Percentiles rank a stretch among this genome's conserved stretches.
phyloP scores from a whole-genome alignment of 2,888 invertebrate species.

The Dicranocentrus wangi region DNA sequence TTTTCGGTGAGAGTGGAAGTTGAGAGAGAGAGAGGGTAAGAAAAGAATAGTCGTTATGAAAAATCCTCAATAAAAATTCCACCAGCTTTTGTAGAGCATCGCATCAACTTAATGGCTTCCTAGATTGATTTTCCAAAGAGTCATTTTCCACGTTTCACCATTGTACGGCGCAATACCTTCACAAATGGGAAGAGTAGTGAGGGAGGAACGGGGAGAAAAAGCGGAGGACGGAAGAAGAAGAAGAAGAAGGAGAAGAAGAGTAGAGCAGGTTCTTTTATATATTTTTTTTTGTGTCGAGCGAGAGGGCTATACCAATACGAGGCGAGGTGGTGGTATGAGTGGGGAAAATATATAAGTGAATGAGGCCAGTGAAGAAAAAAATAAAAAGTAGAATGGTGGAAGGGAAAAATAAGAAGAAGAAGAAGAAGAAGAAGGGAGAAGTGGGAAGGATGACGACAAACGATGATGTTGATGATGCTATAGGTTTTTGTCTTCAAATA shows the following conservation, averaged over 20 bases:
- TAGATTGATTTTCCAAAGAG: slow-evolving; percentile 73
- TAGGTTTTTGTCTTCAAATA: slow-evolving; percentile 64
- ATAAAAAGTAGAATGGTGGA: too few relatives aligned
- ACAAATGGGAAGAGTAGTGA: neutral
- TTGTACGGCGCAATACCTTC: slow-evolving; percentile 49
- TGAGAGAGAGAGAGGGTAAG: slow-evolving; percentile 49
- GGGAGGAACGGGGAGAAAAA: neutral
- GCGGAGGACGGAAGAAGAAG: neutral
- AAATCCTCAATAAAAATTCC: slow-evolving; percentile 72
- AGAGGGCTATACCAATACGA: too few relatives aligned
- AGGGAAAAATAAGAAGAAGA: too few relatives aligned
- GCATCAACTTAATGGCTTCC: slow-evolving; percentile 72
- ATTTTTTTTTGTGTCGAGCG: too few relatives aligned
- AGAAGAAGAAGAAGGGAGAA: slow-evolving; percentile 32
- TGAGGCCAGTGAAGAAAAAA: slow-evolving; percentile 31
- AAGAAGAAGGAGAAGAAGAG: slow-evolving; percentile 7
- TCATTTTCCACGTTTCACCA: slow-evolving; percentile 69
- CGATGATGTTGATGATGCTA: slow-evolving; percentile 60
- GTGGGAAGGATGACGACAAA: slow-evolving; percentile 59
- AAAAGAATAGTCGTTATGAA: slow-evolving; percentile 71
- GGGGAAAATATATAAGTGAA: slow-evolving; percentile 2
- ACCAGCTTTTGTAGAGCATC: slow-evolving; percentile 68
- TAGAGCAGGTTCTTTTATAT: neutral
- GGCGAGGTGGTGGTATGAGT: neutral
- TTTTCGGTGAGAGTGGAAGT: slow-evolving; percentile 7